phyloP scores from a whole-genome alignment of 2,888 invertebrate genomes.

The Listrodromus nycthemerus region DNA sequence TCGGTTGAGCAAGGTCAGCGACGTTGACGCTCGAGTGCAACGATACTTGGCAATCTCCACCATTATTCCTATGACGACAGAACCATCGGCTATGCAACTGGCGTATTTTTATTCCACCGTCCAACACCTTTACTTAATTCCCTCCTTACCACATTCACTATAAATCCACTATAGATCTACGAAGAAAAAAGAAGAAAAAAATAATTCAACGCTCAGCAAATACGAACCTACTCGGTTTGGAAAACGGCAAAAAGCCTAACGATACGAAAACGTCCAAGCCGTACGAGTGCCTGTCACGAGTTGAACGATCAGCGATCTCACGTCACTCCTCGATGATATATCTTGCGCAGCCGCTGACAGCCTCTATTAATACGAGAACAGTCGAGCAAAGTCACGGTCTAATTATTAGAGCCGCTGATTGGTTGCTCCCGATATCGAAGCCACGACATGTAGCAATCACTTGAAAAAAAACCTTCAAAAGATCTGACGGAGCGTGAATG shows the following conservation, averaged over 20 bases:
- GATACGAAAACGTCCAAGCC: background rate
- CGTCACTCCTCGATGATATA: constrained; percentile 61
- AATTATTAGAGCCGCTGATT: constrained; percentile 80
- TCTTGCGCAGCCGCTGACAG: constrained; percentile 63
- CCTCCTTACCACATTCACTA: background rate
- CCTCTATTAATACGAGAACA: constrained; percentile 76
- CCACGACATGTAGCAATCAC: constrained; percentile 54
- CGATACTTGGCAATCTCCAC: constrained; percentile 61
- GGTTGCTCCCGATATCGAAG: constrained; percentile 74
- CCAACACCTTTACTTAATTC: constrained; percentile 11
- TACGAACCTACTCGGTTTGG: background rate
- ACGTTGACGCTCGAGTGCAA: constrained; percentile 53
- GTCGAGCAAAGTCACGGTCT: constrained; percentile 74
- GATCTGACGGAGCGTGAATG: constrained; percentile 55
- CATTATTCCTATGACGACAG: constrained; percentile 29
- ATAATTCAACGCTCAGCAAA: background rate
- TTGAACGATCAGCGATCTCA: constrained; percentile 37
- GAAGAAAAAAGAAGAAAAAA: background rate
- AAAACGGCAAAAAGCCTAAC: background rate
- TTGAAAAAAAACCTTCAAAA: constrained; percentile 66
- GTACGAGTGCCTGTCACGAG: constrained; percentile 39
- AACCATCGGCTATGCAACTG: constrained; percentile 57
- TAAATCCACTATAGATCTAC: too few relatives aligned
- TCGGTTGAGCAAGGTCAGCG: constrained; percentile 53
- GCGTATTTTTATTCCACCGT: constrained; percentile 66